Evolutionary conservation across 2,797 vertebrate genomes (phyloP), one percentile per base, ranked within the genome.

Genomic region (Ctenosaura bakeri): DNA sequence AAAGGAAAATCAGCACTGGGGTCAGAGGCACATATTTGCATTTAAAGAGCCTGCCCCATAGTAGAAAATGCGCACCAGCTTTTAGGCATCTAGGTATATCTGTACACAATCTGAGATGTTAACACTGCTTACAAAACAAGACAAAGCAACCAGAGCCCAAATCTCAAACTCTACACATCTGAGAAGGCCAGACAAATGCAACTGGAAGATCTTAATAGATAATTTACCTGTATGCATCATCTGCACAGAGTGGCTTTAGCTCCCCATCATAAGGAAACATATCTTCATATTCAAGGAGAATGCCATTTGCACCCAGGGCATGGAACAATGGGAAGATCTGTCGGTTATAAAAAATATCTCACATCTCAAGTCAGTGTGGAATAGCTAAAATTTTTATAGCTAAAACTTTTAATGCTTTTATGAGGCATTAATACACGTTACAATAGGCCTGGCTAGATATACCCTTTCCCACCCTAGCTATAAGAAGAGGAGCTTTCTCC

Each of bases 241-340:
- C 95, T 56, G 98, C 97, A 90, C 96, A 97, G 93, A 99, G 97
- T 92, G 97, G 90, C 94, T 94, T 95, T 93, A 99, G 96, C 26
- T 97, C 97, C 52, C 98, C 98, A 26, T 97, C 95, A 62, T 99
- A 99, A 0, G 99, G 99, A 94, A 99, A 99, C 96, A 98, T 98
- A 95, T 99, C 99, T 94, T 99, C 99, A 66, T 99, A 99, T 88
- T 99, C 99, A 92, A 99, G 94, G 93, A 99, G 97, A 77, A 99
- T 94, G 14, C 98, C 99, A 1, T 98, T 97, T 0, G 98, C 99
- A 46, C 98, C 99, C 80, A 99, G 96, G 18, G 95, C 84, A 9
- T 95, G 98, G 96, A 99, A 97, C 90, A 98, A 93, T 24, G 98
- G 97, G 14, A 99, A 97, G 82, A 99, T 91, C 99, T 99, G 95